These are phyloP conservation scores for Catalaphyllia jardinei DNA, from an alignment of 64 coral and sea anemone species.

Conservation along the genomic window DNA sequence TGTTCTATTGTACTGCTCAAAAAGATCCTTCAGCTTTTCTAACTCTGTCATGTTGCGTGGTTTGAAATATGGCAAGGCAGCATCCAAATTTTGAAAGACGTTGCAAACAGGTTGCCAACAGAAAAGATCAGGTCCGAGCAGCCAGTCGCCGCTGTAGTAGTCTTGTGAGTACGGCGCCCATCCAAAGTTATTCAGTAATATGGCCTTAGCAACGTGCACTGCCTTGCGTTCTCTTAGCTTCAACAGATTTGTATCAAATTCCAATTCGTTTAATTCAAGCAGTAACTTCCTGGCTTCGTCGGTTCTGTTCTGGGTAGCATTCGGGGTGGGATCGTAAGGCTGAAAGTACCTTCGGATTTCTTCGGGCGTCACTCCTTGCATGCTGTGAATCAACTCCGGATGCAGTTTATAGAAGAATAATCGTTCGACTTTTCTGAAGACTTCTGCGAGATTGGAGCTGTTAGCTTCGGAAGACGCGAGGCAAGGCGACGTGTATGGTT, in stretches of 20 bases:
- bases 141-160: constrained; percentile 57
- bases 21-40: constrained; percentile 12
- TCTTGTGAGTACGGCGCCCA: constrained; percentile 42
- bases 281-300: constrained; percentile 14
- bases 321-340: constrained; percentile 30
- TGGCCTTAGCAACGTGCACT: constrained; percentile 24
- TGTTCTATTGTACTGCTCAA: constrained; percentile 30
- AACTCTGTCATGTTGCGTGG: constrained; percentile 35
- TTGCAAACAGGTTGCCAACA: constrained; percentile 42
- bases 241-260: neutral
- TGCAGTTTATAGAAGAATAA: constrained; percentile 28
- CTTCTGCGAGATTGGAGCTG: constrained; percentile 14
- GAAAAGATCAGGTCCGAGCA: constrained; percentile 49
- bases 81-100: neutral
- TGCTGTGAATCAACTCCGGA: constrained; percentile 33
- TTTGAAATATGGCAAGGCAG: constrained; percentile 10
- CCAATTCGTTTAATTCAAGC: constrained; percentile 1
- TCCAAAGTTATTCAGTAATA: constrained; percentile 25
- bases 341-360: constrained; percentile 32
- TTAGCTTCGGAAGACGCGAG: constrained; percentile 14
- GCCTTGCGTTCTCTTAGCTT: constrained; percentile 54
- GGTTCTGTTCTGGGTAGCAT: constrained; percentile 16
- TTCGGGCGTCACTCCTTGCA: constrained; percentile 30
- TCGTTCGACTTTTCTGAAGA: constrained; percentile 18
- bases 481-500: neutral